Percentiles rank a stretch among this genome's conserved stretches.
phyloP scores from a whole-genome alignment of 2,888 invertebrate species.

The Drosophila neonasuta region DNA sequence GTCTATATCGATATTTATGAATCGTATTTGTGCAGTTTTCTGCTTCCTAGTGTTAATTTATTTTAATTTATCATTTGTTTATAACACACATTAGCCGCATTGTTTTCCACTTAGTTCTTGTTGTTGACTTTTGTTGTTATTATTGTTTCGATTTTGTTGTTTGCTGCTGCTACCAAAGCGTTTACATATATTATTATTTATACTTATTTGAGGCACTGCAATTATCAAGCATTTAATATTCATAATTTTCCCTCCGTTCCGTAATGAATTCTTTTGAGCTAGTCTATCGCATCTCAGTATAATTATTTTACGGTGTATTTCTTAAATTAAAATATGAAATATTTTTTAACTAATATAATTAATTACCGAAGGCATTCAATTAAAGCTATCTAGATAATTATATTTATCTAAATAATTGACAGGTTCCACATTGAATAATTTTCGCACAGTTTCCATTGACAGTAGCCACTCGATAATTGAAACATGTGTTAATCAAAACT shows the following conservation, averaged over 20 bases:
- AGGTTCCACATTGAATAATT: background rate
- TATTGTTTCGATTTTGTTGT: conserved; percentile 9
- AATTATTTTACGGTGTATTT: background rate
- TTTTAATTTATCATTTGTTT: conserved; percentile 34
- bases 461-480: conserved; percentile 10
- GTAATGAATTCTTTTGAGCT: conserved; percentile 20
- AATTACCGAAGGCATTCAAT: background rate
- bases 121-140: conserved; percentile 4
- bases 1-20: conserved; percentile 40
- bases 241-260: background rate
- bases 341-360: background rate
- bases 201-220: conserved; percentile 2
- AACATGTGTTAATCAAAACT: conserved; percentile 4
- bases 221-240: conserved; percentile 11
- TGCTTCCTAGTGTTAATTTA: conserved; percentile 54
- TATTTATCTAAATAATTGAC: background rate
- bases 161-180: conserved; percentile 51
- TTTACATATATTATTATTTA: conserved; percentile 19
- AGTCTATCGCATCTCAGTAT: conserved; percentile 26
- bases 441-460: background rate
- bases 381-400: background rate
- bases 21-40: conserved; percentile 21
- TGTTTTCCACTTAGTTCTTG: conserved; percentile 12
- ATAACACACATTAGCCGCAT: conserved; percentile 3
- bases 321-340: background rate